Evolutionary conservation across 2,888 invertebrate genomes (phyloP), one percentile per base, ranked within the genome.

Genomic region (Dasypogon diadema): DNA sequence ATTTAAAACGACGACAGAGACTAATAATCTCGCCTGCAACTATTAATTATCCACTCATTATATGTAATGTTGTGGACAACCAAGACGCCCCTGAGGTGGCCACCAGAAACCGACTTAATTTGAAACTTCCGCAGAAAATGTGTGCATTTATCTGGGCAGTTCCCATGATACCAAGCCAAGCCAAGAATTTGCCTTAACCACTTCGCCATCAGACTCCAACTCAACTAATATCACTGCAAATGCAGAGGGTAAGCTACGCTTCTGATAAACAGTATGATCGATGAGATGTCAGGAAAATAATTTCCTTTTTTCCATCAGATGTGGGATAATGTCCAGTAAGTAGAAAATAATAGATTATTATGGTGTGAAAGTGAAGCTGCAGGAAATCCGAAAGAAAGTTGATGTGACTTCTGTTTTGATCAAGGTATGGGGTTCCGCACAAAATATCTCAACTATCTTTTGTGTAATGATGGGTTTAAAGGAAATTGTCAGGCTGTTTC

Each of bases 41-140:
- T 46, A 24, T 46, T 65, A 65, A 65, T 65, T 65, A 65, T 46
- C 65, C 58, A 42, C 46, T 65, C 46, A 65, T 65, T 65, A 65
- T 22, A 24, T 65, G 24, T 46, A 65, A 22, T 65, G 65, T 48
- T 65, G 65, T 24, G 65, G 65, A 65, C 65, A 65, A 65, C 65
- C 26, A 48, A 2, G 65, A 24, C 65, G 65, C 65, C 65, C 63
- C 46, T 21, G 65, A 65, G 65, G 65, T 65, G 65, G 65, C 48
- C 65, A 8, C 65, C 65, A 24, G 21, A 48, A 48, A 65, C 65
- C 65, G 65, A 65, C 65, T 65, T 65, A 46, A 65, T 65, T 65
- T 48, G 65, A 65, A 65, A 65, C 65, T 65, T 65, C 65, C 65
- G 65, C 46, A 46, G 22, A 65, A 65, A 46, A 46, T 46, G 46